Evolutionary conservation across 2,113 vertebrate genomes (phyloP).

Genomic region (Corvus cornix): DNA sequence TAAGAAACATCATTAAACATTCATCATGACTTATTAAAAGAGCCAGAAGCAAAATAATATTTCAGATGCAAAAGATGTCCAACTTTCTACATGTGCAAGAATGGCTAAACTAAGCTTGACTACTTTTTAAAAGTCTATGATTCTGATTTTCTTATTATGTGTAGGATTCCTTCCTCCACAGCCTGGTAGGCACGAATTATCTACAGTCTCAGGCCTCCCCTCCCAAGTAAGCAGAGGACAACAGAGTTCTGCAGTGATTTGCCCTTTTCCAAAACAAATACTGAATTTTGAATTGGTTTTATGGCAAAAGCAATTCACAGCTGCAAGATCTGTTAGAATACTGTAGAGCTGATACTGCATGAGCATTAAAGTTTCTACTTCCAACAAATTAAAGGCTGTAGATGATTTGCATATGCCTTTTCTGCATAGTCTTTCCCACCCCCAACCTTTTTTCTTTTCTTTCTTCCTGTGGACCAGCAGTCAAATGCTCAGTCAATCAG

Average conservation of each 20-base stretch:
- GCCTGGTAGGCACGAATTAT: background rate
- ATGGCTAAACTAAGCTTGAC: background rate
- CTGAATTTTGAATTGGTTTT: background rate
- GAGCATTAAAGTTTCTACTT: background rate
- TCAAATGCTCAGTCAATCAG: background rate
- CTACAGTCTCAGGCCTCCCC: background rate
- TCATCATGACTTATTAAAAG: background rate
- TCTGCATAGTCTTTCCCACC: background rate
- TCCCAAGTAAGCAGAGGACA: background rate
- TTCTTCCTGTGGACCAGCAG: background rate
- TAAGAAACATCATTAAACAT: constrained; percentile 16
- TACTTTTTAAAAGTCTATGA: background rate
- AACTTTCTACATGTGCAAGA: background rate
- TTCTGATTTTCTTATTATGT: background rate
- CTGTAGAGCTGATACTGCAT: background rate
- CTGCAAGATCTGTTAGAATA: background rate
- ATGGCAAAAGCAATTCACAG: background rate
- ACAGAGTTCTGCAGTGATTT: background rate
- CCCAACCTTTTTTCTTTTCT: fast-evolving
- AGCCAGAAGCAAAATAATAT: background rate
- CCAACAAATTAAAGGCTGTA: background rate
- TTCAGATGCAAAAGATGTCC: background rate
- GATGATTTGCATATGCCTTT: background rate
- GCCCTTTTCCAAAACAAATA: background rate
- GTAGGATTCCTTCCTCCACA: background rate